Percentiles rank a stretch among this genome's conserved stretches.
These are phyloP conservation scores for Cephalopterus ornatus DNA, from an alignment of 2,113 vertebrate species.

Conservation along the genomic window DNA sequence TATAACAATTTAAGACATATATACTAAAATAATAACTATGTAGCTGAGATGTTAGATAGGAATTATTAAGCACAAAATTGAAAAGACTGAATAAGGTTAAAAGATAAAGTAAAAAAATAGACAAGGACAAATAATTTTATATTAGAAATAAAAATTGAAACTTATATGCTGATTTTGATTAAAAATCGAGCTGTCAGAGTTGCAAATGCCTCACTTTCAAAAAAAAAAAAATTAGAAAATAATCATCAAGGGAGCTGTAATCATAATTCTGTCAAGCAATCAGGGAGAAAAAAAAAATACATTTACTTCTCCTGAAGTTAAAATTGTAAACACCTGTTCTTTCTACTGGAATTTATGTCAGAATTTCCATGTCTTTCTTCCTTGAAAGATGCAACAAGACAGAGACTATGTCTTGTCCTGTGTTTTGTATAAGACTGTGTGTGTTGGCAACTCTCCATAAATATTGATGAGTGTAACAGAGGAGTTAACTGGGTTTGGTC, in stretches of 20 bases:
- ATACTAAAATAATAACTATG: not conserved
- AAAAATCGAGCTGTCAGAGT: not conserved
- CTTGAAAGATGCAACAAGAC: not conserved
- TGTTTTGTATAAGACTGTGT: not conserved
- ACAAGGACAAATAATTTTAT: not conserved
- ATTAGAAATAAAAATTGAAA: not conserved
- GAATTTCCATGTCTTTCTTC: constrained; percentile 4
- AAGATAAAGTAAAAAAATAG: not conserved
- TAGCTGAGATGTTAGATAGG: not conserved
- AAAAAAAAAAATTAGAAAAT: constrained; percentile 20
- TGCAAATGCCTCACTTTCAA: constrained; percentile 33
- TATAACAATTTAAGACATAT: not conserved
- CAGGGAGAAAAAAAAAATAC: not conserved
- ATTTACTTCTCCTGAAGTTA: constrained; percentile 42
- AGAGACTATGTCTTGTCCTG: not conserved
- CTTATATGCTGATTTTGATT: not conserved
- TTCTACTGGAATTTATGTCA: not conserved
- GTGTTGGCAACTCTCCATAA: constrained; percentile 5
- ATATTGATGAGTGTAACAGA: constrained; percentile 53
- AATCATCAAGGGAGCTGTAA: not conserved
- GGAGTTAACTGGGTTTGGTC: constrained; percentile 50
- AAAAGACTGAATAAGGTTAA: not conserved
- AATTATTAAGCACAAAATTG: not conserved
- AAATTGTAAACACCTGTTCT: constrained; percentile 40
- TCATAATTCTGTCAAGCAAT: not conserved